A percentile compares a stretch with the other conserved stretches of the same genome.
Conservation (phyloP, 2,113 vertebrate genomes). For the Gallinago undulata region DNA sequence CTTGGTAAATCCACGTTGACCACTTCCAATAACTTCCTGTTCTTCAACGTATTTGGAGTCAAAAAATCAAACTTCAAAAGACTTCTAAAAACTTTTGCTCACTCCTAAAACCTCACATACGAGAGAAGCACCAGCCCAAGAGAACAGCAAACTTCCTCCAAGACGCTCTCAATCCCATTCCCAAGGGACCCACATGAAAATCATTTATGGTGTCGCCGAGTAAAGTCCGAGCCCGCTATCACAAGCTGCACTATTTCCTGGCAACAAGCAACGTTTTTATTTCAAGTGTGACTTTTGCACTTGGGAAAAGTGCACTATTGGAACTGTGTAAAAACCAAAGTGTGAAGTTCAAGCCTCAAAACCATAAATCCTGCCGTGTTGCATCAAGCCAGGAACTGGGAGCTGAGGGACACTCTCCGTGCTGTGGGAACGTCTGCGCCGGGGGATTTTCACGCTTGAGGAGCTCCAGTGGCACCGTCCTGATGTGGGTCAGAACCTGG, state of each 20-base stretch:
- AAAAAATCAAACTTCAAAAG: neutral
- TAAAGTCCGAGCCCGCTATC: neutral
- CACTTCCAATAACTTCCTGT: no score
- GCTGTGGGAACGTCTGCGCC: rapidly evolving
- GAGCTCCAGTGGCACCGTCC: neutral
- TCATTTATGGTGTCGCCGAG: rapidly evolving
- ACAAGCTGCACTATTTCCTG: neutral
- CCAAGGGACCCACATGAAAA: no score
- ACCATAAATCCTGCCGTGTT: rapidly evolving
- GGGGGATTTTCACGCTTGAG: neutral
- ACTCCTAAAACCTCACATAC: neutral
- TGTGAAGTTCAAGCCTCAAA: neutral
- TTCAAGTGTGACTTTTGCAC: neutral
- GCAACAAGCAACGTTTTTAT: rapidly evolving
- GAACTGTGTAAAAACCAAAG: neutral
- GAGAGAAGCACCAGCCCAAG: neutral
- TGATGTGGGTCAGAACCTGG: rapidly evolving
- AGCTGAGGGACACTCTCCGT: rapidly evolving
- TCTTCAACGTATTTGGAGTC: no score
- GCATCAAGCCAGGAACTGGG: neutral
- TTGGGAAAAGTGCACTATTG: neutral
- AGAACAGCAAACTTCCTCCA: neutral
- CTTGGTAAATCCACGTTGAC: no score
- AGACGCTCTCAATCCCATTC: neutral
- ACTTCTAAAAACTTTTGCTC: neutral